These are phyloP conservation scores for Palythoa heliodiscus DNA, from an alignment of 92 coral and sea anemone species.

Conservation along the genomic window DNA sequence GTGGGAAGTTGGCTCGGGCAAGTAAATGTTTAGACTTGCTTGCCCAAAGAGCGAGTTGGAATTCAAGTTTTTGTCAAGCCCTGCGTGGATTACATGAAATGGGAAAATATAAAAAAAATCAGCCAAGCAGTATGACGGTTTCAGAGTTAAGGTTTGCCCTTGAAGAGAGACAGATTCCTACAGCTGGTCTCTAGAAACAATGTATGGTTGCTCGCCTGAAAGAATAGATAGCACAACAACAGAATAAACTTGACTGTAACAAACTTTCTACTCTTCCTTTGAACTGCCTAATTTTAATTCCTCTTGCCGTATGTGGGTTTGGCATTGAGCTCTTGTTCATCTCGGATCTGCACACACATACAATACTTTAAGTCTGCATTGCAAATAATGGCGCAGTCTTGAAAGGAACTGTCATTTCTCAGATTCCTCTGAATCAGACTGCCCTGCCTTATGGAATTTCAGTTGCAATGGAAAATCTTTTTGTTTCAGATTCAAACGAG, in stretches of 20 bases:
- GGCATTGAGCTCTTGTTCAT: slow-evolving; percentile 47
- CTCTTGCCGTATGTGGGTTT: slow-evolving; percentile 50
- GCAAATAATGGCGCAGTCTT: slow-evolving; percentile 55
- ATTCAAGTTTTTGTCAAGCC: too few species aligned
- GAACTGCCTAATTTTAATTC: slow-evolving; percentile 16
- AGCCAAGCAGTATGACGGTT: slow-evolving; percentile 40
- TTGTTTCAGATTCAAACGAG: slow-evolving; percentile 50
- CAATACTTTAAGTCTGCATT: slow-evolving; percentile 42
- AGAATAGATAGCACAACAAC: slow-evolving; percentile 30
- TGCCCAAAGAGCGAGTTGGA: too few species aligned
- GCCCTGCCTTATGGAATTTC: slow-evolving; percentile 53
- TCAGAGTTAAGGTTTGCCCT: slow-evolving; percentile 27
- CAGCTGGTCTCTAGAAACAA: slow-evolving; percentile 6
- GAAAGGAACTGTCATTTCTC: slow-evolving; percentile 44
- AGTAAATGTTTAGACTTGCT: too few species aligned
- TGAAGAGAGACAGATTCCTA: slow-evolving; percentile 23
- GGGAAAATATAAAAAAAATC: too few species aligned
- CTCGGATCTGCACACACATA: slow-evolving; percentile 34
- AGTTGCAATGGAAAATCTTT: slow-evolving; percentile 21
- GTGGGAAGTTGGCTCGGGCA: too few species aligned
- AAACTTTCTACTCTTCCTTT: slow-evolving; percentile 37
- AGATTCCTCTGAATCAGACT: slow-evolving; percentile 19
- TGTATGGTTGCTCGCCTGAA: not conserved
- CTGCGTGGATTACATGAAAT: too few species aligned
- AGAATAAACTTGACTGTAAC: slow-evolving; percentile 37